phyloP scores from a whole-genome alignment of 2,113 vertebrate species.

The Uria lomvia region DNA sequence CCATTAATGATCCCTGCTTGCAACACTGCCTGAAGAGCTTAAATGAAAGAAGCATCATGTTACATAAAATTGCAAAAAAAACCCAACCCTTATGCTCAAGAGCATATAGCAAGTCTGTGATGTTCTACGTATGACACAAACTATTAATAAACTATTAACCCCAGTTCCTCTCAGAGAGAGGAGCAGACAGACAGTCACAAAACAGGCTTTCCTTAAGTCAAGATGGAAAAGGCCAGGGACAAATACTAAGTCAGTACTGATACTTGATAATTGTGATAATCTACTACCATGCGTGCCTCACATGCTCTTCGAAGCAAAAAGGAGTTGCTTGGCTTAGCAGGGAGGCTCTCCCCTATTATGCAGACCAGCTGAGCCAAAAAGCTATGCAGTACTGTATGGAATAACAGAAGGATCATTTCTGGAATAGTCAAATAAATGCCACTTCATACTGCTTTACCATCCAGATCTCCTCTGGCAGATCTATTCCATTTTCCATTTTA shows the following conservation, averaged over 20 bases:
- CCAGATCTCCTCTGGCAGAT: not conserved
- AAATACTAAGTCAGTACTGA: conserved; percentile 70
- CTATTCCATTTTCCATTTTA: not conserved
- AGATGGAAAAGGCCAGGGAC: conserved; percentile 69
- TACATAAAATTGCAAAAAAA: conserved; percentile 10
- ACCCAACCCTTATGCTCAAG: not conserved
- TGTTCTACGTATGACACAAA: conserved; percentile 37
- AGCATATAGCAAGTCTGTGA: conserved; percentile 11
- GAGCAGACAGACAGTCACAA: conserved; percentile 59
- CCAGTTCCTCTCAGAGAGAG: not conserved
- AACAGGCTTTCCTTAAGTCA: conserved; percentile 62
- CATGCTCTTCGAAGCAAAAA: conserved; percentile 59
- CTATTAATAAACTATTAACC: conserved; percentile 73
- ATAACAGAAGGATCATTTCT: conserved; percentile 59
- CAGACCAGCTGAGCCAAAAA: conserved; percentile 61
- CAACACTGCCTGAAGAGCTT: conserved; percentile 1
- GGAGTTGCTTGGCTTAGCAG: conserved; percentile 66
- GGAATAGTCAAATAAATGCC: conserved; percentile 42
- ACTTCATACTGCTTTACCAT: not conserved
- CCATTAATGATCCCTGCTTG: not conserved
- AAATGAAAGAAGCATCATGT: not conserved
- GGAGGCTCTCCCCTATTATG: conserved; percentile 58
- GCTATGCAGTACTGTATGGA: conserved; percentile 50
- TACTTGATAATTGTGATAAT: conserved; percentile 75
- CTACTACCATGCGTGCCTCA: conserved; percentile 61